Conservation (phyloP, 1,140 invertebrate genomes). For the Tetramorium parvispinum region DNA sequence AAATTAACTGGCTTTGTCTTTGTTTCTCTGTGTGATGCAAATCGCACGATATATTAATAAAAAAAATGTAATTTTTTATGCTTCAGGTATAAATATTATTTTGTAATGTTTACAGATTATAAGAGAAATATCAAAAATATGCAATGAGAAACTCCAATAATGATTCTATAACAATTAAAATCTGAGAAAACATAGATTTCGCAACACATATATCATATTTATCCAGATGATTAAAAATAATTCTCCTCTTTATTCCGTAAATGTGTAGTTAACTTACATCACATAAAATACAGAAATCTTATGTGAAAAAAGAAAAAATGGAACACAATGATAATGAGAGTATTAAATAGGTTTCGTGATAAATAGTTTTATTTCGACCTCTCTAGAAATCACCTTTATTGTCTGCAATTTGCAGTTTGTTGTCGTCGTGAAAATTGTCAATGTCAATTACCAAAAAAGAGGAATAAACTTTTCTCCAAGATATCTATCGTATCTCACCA, state of each 20-base stretch:
- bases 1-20: neutral
- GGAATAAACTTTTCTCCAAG: neutral
- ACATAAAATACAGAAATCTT: neutral
- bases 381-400: slow-evolving; percentile 25
- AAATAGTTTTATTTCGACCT: neutral
- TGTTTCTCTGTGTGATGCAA: neutral
- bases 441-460: slow-evolving; percentile 20
- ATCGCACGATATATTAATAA: neutral
- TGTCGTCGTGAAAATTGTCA: neutral
- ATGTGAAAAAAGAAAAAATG: neutral
- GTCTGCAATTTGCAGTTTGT: neutral
- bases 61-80: slow-evolving; percentile 1
- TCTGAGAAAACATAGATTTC: neutral
- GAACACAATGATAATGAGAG: neutral
- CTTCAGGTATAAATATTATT: neutral
- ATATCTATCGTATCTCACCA: neutral
- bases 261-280: neutral
- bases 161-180: neutral
- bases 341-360: neutral
- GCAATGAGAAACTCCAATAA: neutral
- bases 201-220: neutral
- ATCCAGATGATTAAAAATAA: neutral
- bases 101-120: neutral
- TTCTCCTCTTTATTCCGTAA: neutral
- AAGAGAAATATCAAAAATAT: slow-evolving; percentile 11